Base-by-base conservation (phyloP, 2,888 invertebrate species). In the Elmis aenea region DNA sequence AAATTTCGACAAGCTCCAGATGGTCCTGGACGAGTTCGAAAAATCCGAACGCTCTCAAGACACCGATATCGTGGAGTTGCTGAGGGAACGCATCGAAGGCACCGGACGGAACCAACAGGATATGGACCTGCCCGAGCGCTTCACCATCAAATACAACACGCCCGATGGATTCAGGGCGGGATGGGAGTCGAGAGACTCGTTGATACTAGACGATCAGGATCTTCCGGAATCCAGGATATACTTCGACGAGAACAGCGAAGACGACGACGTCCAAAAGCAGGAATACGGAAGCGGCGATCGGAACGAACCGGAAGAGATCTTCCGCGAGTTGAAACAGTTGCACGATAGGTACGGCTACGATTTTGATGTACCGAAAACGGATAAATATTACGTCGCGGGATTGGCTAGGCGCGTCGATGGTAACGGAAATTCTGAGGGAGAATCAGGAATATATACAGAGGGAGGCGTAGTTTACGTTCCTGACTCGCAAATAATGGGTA, bases 401-500 rank as follows among this genome's bases (percentile, higher is more conserved):
- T 36, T 41, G 22, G 45, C 30, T 5, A 38, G 35, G 22, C 46
- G 25, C 29, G 32, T 32, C 18, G 42, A 38, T 20, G 36, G 37
- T 10, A 46, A 48, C 30, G 46, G 32, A 2, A 48, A 45, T 22
- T 2, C 32, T 1, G 46, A 48, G 22, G 30, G 34, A 18, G 51
- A 51, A 24, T 52, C 61, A 5, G 67, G 71, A 2, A 71, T 76
- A 2, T 81, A 75, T 58, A 77, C 79, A 0, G 81, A 81, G 62
- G 79, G 80, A 2, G 80, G 80, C 1, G 62, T 76, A 13, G 72
- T 78, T 13, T 71, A 71, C 48, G 65, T 73, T 38, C 72, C 70
- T 1, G 66, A 68, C 33, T 42, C 51, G 33, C 45, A 46, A 42
- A 44, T 42, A 23, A 42, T 48, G 22, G 51, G 51, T 53, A 48